Evolutionary conservation across 2,113 vertebrate genomes (phyloP), one percentile per base, ranked within the genome.

Genomic region (Paracanthobrama guichenoti): DNA sequence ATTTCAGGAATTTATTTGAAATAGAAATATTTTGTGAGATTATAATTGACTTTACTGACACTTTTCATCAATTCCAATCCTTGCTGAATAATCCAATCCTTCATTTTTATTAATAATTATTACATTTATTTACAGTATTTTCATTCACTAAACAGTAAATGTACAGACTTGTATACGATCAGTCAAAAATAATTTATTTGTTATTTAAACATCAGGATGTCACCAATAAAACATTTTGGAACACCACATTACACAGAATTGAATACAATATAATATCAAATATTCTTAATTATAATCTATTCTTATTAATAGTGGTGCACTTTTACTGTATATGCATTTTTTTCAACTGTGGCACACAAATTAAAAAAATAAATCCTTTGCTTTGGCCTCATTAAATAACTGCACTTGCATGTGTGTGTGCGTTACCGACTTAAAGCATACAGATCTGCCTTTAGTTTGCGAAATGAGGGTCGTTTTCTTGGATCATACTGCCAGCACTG

Each of bases 401-500:
- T 73, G 71, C 66, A 35, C 22, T 72, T 71, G 6, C 9, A 24
- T 24, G 2, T 81, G 67, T 86, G 92, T 77, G 75, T 89, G 0
- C 93, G 88, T 87, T 88, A 94, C 83, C 91, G 94, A 75, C 94
- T 92, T 79, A 98, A 92, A 78, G 62, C 28, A 20, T 66, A 78
- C 64, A 99, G 96, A 9, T 98, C 95, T 78, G 93, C 90, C 73
- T 90, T 92, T 16, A 99, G 89, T 87, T 87, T 79, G 83, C 88
- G 88, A 88, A 99, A 99, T 71, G 88, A 93, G 2, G 97, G 96
- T 16, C 98, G 93, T 39, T 94, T 94, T 83, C 13, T 83, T 0
- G 97, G 93, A 0, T 98, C 95, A 0, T 97, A 96, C 87, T 96
- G 94, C 98, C 98, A 99, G 93, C 98, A 99, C 46, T 89, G 94